phyloP scores from a whole-genome alignment of 2,797 vertebrate species.

The Bryconaethiops microstoma region DNA sequence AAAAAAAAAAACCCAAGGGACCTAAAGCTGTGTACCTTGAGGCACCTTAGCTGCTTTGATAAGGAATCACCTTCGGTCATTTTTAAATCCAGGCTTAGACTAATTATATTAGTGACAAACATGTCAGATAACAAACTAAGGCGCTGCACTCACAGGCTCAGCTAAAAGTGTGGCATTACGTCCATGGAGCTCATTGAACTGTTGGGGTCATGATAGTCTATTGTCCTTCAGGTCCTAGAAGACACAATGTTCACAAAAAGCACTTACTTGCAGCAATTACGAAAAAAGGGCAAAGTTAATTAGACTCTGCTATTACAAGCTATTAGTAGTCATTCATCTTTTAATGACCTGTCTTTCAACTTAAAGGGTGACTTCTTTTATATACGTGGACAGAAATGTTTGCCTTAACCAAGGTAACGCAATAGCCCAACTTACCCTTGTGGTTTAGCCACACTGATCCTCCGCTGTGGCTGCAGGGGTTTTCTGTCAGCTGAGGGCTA shows the following conservation, averaged over 20 bases:
- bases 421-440: no score
- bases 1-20: constrained; percentile 14
- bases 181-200: constrained; percentile 61
- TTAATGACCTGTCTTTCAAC: not conserved
- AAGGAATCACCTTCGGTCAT: constrained; percentile 51
- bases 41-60: constrained; percentile 44
- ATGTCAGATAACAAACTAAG: constrained; percentile 69
- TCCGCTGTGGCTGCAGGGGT: no score
- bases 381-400: no score
- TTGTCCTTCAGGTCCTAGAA: constrained; percentile 51
- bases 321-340: not conserved
- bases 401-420: no score
- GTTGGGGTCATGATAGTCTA: constrained; percentile 58
- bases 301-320: not conserved
- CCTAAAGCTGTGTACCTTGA: constrained; percentile 39
- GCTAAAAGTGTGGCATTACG: constrained; percentile 46
- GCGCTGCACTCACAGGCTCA: constrained; percentile 63
- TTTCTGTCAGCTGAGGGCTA: no score
- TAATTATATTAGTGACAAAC: constrained; percentile 67
- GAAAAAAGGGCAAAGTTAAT: not conserved
- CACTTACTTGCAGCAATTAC: not conserved
- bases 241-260: constrained; percentile 18
- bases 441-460: no score
- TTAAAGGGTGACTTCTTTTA: not conserved
- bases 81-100: constrained; percentile 53